phyloP scores from a whole-genome alignment of 2,797 vertebrate species.

The Mus spretus region DNA sequence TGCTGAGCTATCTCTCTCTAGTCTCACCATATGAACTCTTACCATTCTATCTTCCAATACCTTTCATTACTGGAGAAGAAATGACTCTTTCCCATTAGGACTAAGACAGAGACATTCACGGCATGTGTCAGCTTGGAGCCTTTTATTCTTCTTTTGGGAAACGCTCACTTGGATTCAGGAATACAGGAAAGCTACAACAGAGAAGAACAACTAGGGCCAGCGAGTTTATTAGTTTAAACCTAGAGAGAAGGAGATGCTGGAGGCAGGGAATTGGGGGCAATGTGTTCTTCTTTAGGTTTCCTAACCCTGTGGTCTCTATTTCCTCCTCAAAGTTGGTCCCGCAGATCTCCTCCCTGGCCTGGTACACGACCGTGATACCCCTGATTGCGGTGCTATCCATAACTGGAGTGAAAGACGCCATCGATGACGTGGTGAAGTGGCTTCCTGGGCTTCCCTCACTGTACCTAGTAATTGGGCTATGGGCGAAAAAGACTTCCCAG shows the following conservation, averaged over 20 bases:
- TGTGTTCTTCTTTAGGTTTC: slow-evolving; percentile 41
- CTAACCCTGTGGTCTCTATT: slow-evolving; percentile 52
- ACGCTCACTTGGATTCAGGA: slow-evolving; percentile 40
- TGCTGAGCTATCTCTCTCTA: not conserved
- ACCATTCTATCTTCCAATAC: not conserved
- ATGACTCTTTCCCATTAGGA: slow-evolving; percentile 33
- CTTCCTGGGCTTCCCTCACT: slow-evolving; percentile 5
- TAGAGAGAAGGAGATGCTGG: not conserved
- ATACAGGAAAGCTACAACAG: not conserved
- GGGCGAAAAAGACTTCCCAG: not conserved
- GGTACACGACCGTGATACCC: slow-evolving; percentile 96
- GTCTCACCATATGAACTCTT: not conserved
- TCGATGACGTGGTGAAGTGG: slow-evolving; percentile 93
- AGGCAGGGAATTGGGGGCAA: not conserved
- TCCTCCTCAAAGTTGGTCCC: slow-evolving; percentile 92
- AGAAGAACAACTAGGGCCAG: not conserved
- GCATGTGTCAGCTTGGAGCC: not conserved
- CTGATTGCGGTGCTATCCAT: slow-evolving; percentile 93
- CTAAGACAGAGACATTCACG: slow-evolving; percentile 9
- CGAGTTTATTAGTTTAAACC: slow-evolving; percentile 25
- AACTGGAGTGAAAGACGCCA: slow-evolving; percentile 95
- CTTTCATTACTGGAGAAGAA: slow-evolving; percentile 35
- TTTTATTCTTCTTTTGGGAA: slow-evolving; percentile 41
- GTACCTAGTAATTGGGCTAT: not conserved
- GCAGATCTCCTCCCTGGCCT: slow-evolving; percentile 94